Evolutionary conservation across 2,888 invertebrate species (phyloP).

Genomic region (Minunthozetes semirufus): DNA sequence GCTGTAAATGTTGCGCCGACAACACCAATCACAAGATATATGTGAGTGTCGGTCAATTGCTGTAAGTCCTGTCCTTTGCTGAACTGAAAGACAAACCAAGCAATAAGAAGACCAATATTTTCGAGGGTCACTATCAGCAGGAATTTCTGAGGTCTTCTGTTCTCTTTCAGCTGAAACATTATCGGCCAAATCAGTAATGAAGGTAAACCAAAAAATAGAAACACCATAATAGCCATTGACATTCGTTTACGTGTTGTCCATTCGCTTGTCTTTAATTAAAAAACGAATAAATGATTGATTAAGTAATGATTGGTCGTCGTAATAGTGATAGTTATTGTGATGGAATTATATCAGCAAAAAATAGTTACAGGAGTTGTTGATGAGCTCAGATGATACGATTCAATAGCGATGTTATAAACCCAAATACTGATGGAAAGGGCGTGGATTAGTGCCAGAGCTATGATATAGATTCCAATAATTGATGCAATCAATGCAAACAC

Average conservation of each 20-base stretch:
- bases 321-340: no score
- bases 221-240: conserved; percentile 36
- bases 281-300: no score
- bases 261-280: no score
- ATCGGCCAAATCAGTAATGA: conserved; percentile 43
- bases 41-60: background rate
- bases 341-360: no score
- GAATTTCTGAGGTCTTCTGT: conserved; percentile 40
- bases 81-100: background rate
- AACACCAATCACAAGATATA: background rate
- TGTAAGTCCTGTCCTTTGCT: conserved; percentile 16
- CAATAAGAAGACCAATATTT: conserved; percentile 33
- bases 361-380: no score
- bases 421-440: conserved; percentile 39
- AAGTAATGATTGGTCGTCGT: no score
- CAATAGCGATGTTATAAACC: conserved; percentile 40
- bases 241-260: conserved; percentile 4
- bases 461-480: conserved; percentile 39
- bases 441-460: conserved; percentile 39
- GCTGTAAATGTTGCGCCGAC: background rate
- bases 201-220: conserved; percentile 43
- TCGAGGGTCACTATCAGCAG: conserved; percentile 39
- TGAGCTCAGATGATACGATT: conserved; percentile 36
- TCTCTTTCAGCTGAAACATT: conserved; percentile 38
- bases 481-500: conserved; percentile 40